phyloP scores from a whole-genome alignment of 2,113 vertebrate species.

The Calidris pugnax region DNA sequence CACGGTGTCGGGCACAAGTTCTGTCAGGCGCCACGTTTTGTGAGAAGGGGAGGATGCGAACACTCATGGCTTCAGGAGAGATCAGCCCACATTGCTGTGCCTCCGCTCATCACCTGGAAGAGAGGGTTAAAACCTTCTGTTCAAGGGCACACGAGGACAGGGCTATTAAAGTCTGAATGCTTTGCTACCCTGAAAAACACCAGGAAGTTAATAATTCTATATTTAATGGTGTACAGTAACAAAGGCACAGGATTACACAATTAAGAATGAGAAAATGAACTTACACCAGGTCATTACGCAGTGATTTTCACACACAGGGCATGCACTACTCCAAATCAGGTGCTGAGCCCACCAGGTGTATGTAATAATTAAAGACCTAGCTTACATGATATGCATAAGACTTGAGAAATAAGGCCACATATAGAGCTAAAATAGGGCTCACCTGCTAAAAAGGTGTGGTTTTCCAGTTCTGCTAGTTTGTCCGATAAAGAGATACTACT shows the following conservation, averaged over 20 bases:
- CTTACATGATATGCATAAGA: neutral
- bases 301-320: neutral
- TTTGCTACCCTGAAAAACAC: neutral
- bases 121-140: neutral
- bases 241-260: neutral
- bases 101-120: rapidly evolving
- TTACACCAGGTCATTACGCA: neutral
- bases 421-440: neutral
- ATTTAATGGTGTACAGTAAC: neutral
- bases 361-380: neutral
- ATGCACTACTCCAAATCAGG: neutral
- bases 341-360: neutral
- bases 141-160: neutral
- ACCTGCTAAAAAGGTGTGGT: neutral
- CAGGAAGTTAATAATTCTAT: neutral
- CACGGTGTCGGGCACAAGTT: rapidly evolving
- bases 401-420: neutral
- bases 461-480: neutral
- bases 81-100: rapidly evolving
- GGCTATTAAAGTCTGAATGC: neutral
- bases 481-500: neutral
- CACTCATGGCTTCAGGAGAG: rapidly evolving
- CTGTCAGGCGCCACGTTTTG: rapidly evolving
- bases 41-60: neutral
- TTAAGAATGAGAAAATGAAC: neutral